Evolutionary conservation across 2,888 invertebrate species (phyloP), one percentile per base, ranked within the genome.

Genomic region (Artemia sinica): DNA sequence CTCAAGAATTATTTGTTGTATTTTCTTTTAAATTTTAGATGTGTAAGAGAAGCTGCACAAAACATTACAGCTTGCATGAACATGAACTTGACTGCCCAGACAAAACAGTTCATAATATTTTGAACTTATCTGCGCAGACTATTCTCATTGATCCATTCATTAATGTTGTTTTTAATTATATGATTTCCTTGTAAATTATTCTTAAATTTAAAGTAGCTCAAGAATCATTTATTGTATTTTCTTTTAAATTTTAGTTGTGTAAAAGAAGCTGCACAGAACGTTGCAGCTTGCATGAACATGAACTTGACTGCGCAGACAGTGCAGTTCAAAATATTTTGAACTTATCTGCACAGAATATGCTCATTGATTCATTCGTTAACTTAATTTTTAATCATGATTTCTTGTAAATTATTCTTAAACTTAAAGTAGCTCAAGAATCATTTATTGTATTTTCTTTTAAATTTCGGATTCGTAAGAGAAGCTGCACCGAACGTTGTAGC

Each of bases 281-380:
- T 58, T 58, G 58, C 58, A 14, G 14, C n/a, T 14, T 58, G 58
- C 5, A 58, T 58, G 58, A 58, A 58, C 8, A 58, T 58, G 58
- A 58, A 58, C 58, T 6, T 58, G 14, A 58, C 58, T n/a, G 58
- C 58, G n/a, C 58, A 58, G 58, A 58, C 58, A 6, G 14, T 58
- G 58, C 58, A 14, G 4, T n/a, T n/a, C n/a, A n/a, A n/a, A n/a
- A n/a, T n/a, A n/a, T n/a, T n/a, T n/a, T n/a, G n/a, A n/a, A n/a
- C n/a, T n/a, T n/a, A n/a, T n/a, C n/a, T n/a, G n/a, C n/a, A n/a
- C n/a, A n/a, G n/a, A n/a, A n/a, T n/a, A n/a, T n/a, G n/a, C n/a
- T n/a, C n/a, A n/a, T n/a, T n/a, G n/a, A n/a, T n/a, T n/a, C n/a
- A n/a, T n/a, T n/a, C n/a, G n/a, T n/a, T n/a, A n/a, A n/a, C n/a